phyloP scores from a whole-genome alignment of 2,888 invertebrate species.

The Eueremaeus valkanovi region DNA sequence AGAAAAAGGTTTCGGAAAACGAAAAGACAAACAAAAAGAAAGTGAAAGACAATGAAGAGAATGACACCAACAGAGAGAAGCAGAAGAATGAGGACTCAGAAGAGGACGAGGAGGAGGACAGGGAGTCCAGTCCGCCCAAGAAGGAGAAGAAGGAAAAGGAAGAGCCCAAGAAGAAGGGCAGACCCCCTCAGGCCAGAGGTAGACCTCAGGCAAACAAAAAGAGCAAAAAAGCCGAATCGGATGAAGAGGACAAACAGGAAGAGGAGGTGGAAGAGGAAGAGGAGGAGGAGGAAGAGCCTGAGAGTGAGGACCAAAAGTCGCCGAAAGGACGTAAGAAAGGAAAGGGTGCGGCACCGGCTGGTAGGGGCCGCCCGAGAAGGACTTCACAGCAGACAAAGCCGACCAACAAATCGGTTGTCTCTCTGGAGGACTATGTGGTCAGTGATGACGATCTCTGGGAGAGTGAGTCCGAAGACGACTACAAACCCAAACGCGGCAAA shows the following conservation, averaged over 20 bases:
- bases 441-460: slow-evolving; percentile 47
- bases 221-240: slow-evolving; percentile 27
- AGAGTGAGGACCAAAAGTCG: neutral
- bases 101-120: slow-evolving; percentile 39
- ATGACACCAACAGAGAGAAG: slow-evolving; percentile 6
- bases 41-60: neutral
- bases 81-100: slow-evolving; percentile 41
- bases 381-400: neutral
- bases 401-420: slow-evolving; percentile 17
- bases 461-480: slow-evolving; percentile 40
- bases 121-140: neutral
- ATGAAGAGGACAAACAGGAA: slow-evolving; percentile 23
- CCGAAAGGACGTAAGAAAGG: neutral
- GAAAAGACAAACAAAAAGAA: neutral
- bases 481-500: slow-evolving; percentile 37
- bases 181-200: neutral
- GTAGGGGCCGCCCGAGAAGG: slow-evolving; percentile 33
- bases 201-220: neutral
- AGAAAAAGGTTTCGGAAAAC: slow-evolving; percentile 31
- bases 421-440: slow-evolving; percentile 45
- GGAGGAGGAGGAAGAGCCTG: slow-evolving; percentile 39
- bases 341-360: neutral
- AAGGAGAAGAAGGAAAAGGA: neutral
- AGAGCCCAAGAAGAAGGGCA: slow-evolving; percentile 24
- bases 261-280: slow-evolving; percentile 39